Percentiles rank a stretch among this genome's conserved stretches.
These are phyloP conservation scores for Chelonus insularis DNA, from an alignment of 1,140 invertebrate species.

Conservation along the genomic window DNA sequence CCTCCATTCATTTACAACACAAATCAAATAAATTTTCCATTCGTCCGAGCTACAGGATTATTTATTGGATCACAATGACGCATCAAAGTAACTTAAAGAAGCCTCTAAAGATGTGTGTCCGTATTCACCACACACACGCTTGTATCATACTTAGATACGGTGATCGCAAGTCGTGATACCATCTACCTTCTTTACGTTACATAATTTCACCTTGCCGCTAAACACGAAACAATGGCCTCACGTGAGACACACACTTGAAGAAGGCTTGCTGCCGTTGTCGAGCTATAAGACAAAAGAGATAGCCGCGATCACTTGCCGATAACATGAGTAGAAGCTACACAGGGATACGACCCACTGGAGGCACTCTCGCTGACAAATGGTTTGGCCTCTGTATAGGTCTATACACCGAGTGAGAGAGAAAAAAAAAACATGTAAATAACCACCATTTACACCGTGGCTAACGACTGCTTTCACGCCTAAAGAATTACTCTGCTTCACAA, in stretches of 20 bases:
- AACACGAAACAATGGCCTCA: conserved; percentile 50
- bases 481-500: conserved; percentile 4
- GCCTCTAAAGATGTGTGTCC: conserved; percentile 19
- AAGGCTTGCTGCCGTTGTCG: conserved; percentile 1
- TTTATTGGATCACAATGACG: neutral
- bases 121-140: conserved; percentile 14
- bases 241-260: conserved; percentile 39
- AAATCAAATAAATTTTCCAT: too few relatives aligned
- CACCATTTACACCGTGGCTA: neutral
- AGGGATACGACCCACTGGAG: conserved; percentile 29
- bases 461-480: conserved; percentile 8
- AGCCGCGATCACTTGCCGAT: conserved; percentile 19
- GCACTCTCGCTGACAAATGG: conserved; percentile 25
- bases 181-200: conserved; percentile 46
- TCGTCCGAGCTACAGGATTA: neutral
- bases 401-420: neutral
- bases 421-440: conserved; percentile 11
- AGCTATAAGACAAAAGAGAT: conserved; percentile 8
- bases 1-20: too few relatives aligned
- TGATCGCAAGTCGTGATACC: conserved; percentile 38
- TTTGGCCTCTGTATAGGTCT: neutral
- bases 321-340: conserved; percentile 22
- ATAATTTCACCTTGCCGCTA: conserved; percentile 52
- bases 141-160: conserved; percentile 40
- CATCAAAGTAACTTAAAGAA: neutral